Base-by-base conservation (phyloP, 1,140 invertebrate species). In the Sesamia nonagrioides region DNA sequence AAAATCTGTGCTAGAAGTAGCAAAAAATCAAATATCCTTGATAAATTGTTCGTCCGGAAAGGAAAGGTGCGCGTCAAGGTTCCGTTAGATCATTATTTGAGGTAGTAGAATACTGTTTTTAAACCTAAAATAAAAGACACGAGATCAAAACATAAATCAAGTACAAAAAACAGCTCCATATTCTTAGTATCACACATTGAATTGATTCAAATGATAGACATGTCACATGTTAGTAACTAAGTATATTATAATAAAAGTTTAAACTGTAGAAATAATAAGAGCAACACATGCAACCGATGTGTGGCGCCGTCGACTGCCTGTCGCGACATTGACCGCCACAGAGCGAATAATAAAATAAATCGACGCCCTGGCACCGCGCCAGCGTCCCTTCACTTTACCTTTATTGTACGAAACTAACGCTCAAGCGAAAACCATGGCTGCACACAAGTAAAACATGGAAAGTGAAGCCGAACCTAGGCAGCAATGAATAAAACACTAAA, bases 311-410 rank as follows among this genome's bases (percentile, higher is more conserved):
- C 84, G 75, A 54, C 80, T 77, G 79, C 63, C 84, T 82, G 93
- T 86, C 93, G 91, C 92, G 91, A 94, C 93, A 94, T 92, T 93
- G 92, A 93, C 92, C 92, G 91, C 90, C 89, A 92, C 89, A 81
- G 72, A 77, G 85, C 89, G 90, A 90, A 93, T 92, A 92, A 93
- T 92, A 92, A 94, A 92, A 89, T 82, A 89, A 92, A 92, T 89
- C 88, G 89, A 88, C 85, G 84, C 82, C 69, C 86, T 93, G 92
- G 93, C 93, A 89, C 66, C 80, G 81, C 66, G 91, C 93, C 93
- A 94, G 76, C 86, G 84, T 82, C 89, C 90, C 89, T 91, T 93
- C 89, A 89, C 91, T 89, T 89, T 86, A 89, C 90, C 86, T 88
- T 89, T 82, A 86, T 80, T 81, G 80, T 77, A 79, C 79, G 77